Evolutionary conservation across 2,113 vertebrate species (phyloP), one percentile per base, ranked within the genome.

Genomic region (Martes martes): DNA sequence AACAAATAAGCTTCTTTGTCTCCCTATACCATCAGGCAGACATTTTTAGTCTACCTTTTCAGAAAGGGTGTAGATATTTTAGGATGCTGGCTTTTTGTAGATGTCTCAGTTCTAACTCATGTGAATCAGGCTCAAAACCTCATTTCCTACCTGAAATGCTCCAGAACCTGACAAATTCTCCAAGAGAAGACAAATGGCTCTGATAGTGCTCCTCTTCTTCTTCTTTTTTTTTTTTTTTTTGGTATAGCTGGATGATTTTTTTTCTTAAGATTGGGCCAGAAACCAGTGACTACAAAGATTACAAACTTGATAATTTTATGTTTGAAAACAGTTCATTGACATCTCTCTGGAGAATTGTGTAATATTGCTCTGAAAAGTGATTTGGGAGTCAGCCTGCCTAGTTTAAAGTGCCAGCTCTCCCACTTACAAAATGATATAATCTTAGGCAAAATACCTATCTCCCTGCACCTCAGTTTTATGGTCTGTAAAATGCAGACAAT

Each of bases 221-320:
- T 7, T 19, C 55, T 55, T 18, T 3, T 24, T 24, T 23, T 71
- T 71, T n/a, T 74, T 47, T 76, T 47, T 76, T 63, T 93, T 81
- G n/a, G 11, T 26, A 73, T 36, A 42, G 26, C 24, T 36, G 6
- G 24, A 39, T 81, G 47, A 91, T 23, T 63, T 84, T 79, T 92
- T 59, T 31, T 31, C 57, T 85, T 16, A 86, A 73, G 67, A 80
- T 2, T 80, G 42, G 84, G 24, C n/a, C 74, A 84, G 79, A 65
- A 92, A 84, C 16, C 52, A 92, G 31, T 89, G 61, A 85, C 61
- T 85, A 91, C 36, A 94, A 94, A 36, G 67, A 94, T 79, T 81
- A 78, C 39, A 61, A 84, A 88, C 42, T 55, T 92, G 52, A 91
- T 55, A 36, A 83, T 88, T n/a, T 91, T 50, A 91, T 42, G 13